Percentiles rank a stretch among this genome's conserved stretches.
Evolutionary conservation across 2,888 invertebrate genomes (phyloP).

Genomic region (Amphipyra berbera): DNA sequence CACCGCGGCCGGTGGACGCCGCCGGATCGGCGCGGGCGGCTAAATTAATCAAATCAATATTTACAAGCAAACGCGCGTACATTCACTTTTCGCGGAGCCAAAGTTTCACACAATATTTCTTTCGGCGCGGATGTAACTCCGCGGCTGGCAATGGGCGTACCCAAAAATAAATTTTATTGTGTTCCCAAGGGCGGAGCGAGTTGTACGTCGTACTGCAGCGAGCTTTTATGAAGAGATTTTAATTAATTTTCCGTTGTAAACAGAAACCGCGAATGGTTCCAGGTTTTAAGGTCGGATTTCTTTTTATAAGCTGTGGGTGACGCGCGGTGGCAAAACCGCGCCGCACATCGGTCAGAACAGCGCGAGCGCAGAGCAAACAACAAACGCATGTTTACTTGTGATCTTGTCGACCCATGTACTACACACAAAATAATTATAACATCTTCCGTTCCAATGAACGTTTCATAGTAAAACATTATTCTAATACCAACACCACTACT

Average conservation of each 20-base stretch:
- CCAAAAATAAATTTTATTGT: constrained; percentile 88
- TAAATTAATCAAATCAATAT: constrained; percentile 52
- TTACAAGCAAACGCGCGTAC: constrained; percentile 45
- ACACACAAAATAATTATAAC: constrained; percentile 8
- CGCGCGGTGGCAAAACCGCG: constrained; percentile 8
- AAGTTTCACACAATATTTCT: constrained; percentile 70
- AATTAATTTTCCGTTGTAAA: constrained; percentile 79
- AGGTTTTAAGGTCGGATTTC: constrained; percentile 56
- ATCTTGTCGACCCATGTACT: not conserved
- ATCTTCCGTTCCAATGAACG: not conserved
- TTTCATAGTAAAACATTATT: not conserved
- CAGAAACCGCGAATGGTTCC: constrained; percentile 75
- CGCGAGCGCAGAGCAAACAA: not conserved
- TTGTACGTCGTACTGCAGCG: constrained; percentile 56
- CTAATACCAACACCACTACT: not conserved
- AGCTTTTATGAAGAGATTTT: constrained; percentile 78
- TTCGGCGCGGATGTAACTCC: constrained; percentile 80
- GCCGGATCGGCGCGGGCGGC: constrained; percentile 17
- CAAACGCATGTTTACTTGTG: not conserved
- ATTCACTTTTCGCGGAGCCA: constrained; percentile 49
- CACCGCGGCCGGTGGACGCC: constrained; percentile 20
- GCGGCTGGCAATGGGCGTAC: constrained; percentile 85
- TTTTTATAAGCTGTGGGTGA: constrained; percentile 60
- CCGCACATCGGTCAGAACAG: too few species aligned
- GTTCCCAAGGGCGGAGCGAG: constrained; percentile 81